Conservation (phyloP, 2,888 invertebrate genomes). For the Prionchulus punctatus region DNA sequence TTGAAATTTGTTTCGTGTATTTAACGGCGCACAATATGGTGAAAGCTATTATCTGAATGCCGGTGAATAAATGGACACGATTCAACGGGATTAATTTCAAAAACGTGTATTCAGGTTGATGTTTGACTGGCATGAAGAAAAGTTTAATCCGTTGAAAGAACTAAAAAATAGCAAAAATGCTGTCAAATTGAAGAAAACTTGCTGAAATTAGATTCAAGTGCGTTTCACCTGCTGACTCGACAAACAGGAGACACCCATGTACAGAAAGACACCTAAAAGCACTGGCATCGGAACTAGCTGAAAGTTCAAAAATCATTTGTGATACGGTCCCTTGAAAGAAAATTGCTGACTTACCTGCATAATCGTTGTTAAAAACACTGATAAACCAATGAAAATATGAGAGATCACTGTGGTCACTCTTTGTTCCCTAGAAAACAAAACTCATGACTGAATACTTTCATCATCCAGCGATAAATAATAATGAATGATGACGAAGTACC, state of each 20-base stretch:
- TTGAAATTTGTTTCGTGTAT: conserved; percentile 44
- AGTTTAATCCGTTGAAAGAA: conserved; percentile 68
- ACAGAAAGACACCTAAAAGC: conserved; percentile 39
- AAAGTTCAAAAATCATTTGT: conserved; percentile 13
- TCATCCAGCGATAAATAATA: no score
- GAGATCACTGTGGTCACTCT: conserved; percentile 64
- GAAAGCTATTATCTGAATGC: conserved; percentile 31
- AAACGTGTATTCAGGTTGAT: conserved; percentile 17
- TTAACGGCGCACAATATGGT: conserved; percentile 51
- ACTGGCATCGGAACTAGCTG: conserved; percentile 37
- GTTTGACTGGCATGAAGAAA: conserved; percentile 19
- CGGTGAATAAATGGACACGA: conserved; percentile 32
- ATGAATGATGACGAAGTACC: no score
- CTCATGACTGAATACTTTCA: not conserved
- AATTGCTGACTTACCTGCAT: conserved; percentile 38
- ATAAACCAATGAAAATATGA: conserved; percentile 46
- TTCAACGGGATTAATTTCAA: conserved; percentile 11
- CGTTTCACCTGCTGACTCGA: conserved; percentile 22
- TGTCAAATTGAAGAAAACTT: not conserved
- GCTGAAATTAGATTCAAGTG: no score
- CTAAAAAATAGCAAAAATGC: conserved; percentile 39
- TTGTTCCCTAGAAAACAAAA: conserved; percentile 40
- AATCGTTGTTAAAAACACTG: conserved; percentile 44
- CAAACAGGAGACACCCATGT: conserved; percentile 38
- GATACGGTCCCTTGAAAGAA: not conserved